phyloP scores from a whole-genome alignment of 1,140 invertebrate genomes.

The Aphelenchoides fujianensis region DNA sequence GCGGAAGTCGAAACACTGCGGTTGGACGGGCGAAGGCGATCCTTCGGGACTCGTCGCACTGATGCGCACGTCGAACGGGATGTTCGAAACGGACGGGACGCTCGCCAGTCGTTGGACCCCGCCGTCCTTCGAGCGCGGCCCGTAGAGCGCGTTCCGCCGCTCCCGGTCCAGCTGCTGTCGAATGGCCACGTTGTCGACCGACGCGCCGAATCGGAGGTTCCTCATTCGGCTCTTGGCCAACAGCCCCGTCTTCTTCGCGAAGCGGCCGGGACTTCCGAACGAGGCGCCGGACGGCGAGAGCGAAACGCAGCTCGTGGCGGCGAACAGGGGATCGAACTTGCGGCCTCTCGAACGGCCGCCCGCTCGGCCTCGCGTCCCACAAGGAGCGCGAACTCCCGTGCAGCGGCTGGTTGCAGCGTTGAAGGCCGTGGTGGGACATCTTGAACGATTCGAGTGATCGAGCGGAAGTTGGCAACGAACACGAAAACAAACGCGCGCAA shows the following conservation, averaged over 20 bases:
- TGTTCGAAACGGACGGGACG: background rate
- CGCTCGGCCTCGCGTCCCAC: background rate
- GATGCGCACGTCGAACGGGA: background rate
- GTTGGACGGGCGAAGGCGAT: background rate
- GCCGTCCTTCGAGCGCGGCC: background rate
- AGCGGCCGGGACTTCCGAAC: background rate
- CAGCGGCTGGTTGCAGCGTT: background rate
- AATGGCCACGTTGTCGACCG: slow-evolving; percentile 3
- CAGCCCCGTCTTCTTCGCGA: background rate
- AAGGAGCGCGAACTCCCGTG: background rate
- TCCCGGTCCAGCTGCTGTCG: background rate
- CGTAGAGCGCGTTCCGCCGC: background rate
- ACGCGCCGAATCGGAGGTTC: background rate
- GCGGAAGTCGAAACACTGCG: background rate
- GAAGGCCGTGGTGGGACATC: background rate
- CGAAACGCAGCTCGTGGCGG: background rate
- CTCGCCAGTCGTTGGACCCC: background rate
- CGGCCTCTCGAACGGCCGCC: background rate
- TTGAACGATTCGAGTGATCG: no score
- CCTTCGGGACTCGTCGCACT: no score
- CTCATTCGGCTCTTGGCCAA: background rate
- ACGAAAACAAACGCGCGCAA: no score
- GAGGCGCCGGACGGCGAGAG: background rate
- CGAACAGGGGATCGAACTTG: background rate
- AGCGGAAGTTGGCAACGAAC: no score